Conservation (phyloP, 2,113 vertebrate species). For the Columba livia region DNA sequence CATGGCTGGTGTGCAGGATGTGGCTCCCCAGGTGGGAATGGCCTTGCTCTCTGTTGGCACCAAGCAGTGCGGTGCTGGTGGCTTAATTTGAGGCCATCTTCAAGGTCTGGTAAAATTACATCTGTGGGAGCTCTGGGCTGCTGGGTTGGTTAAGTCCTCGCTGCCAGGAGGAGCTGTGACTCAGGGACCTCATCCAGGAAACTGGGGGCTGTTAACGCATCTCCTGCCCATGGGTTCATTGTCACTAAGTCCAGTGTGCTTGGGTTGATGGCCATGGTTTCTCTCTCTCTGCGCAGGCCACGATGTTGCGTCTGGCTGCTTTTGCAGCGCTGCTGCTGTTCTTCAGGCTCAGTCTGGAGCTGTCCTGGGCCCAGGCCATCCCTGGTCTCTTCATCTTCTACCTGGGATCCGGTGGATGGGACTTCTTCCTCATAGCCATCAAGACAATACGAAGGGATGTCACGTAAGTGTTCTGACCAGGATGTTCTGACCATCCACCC, state of each 20-base stretch:
- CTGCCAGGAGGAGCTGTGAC: neutral
- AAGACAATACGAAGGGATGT: conserved; percentile 89
- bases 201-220: neutral
- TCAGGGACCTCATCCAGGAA: conserved; percentile 16
- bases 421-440: conserved; percentile 81
- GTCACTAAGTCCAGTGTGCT: neutral
- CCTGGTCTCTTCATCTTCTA: conserved; percentile 87
- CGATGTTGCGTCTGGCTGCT: conserved; percentile 86
- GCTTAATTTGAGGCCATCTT: neutral
- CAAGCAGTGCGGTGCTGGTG: neutral
- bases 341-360: conserved; percentile 80
- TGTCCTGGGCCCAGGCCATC: conserved; percentile 89
- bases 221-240: neutral
- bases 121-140: neutral
- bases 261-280: neutral
- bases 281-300: conserved; percentile 62
- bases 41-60: neutral
- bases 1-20: neutral
- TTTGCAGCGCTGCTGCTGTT: conserved; percentile 84
- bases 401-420: conserved; percentile 90
- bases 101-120: neutral
- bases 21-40: neutral
- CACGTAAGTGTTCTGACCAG: conserved; percentile 80
- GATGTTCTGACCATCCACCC: neutral
- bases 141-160: neutral